Conservation (phyloP, 2,113 vertebrate genomes). For the Gambusia holbrooki region DNA sequence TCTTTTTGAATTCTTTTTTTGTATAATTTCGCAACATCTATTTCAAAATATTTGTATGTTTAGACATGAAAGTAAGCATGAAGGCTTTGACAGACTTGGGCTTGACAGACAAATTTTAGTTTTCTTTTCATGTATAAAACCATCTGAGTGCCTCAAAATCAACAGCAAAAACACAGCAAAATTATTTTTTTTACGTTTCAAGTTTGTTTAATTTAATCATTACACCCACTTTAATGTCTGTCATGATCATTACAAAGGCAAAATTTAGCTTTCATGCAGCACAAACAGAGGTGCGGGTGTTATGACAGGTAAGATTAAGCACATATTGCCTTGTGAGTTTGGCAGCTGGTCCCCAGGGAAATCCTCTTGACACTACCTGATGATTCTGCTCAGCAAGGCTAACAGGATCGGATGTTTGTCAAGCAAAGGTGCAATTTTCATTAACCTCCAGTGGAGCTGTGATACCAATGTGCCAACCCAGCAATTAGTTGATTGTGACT, state of each 20-base stretch:
- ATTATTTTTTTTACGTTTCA: neutral
- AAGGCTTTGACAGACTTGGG: neutral
- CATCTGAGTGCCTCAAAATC: neutral
- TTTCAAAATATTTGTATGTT: neutral
- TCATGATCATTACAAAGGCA: conserved; percentile 19
- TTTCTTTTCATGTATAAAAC: neutral
- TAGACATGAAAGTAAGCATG: neutral
- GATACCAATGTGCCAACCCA: conserved; percentile 71
- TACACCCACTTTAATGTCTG: neutral
- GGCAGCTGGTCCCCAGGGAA: conserved; percentile 51
- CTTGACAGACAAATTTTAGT: neutral
- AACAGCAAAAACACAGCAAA: neutral
- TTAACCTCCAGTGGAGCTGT: conserved; percentile 74
- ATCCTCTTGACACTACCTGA: conserved; percentile 59
- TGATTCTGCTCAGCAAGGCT: conserved; percentile 50
- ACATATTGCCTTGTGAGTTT: conserved; percentile 29
- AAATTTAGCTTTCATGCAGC: conserved; percentile 23
- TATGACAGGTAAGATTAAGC: conserved; percentile 55
- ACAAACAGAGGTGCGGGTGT: conserved; percentile 30
- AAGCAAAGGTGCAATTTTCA: conserved; percentile 78
- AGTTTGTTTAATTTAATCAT: conserved; percentile 24
- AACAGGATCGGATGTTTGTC: conserved; percentile 76
- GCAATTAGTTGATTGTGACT: conserved; percentile 80
- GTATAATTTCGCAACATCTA: too few relatives aligned
- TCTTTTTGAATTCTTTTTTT: too few relatives aligned